Evolutionary conservation across 2,797 vertebrate species (phyloP), one percentile per base, ranked within the genome.

Genomic region (Atherinosoma microstoma): DNA sequence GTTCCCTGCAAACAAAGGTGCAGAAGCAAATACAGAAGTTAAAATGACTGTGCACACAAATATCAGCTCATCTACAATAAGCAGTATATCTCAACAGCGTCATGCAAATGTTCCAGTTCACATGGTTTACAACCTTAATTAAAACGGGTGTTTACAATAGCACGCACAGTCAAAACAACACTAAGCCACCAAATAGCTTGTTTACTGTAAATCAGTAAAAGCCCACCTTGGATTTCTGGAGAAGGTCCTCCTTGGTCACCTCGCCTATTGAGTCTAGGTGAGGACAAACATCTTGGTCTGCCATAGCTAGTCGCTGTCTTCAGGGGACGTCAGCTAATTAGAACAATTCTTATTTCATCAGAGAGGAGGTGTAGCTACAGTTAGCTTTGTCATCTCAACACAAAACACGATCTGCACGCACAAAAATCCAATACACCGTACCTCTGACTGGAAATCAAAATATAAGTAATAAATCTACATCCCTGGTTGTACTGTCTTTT

Each of bases 261-360:
- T 99, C 98, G 78, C 98, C 98, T 82, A 98, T 95, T 54, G 95
- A 97, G 89, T 98, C 97, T 91, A 98, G 91, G 84, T 99, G 98
- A 85, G 96, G 96, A 85, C 98, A 99, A 45, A 94, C 67, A 40
- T 97, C 96, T 47, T 92, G 84, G 5, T 97, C 96, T 45, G 94
- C 95, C 98, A 99, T 99, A 29, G 80, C 92, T 79, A 15, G 45
- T 75, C 63, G 4, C 34, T 78, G n/a, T 81, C 66, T 79, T 87
- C 71, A 53, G 29, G 20, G 56, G 40, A 76, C 42, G 70, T 84
- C 67, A 83, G 70, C 64, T 75, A 20, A 47, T 78, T n/a, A 60
- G 70, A 30, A 82, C 61, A 30, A 36, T 29, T 65, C 64, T 57
- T 36, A 24, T 65, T 45, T 60, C 20, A 67, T n/a, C 36, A 29